These are phyloP conservation scores for Chondrosia reniformis DNA, from an alignment of 37 sponge, comb jelly and placozoan species.

Conservation along the genomic window DNA sequence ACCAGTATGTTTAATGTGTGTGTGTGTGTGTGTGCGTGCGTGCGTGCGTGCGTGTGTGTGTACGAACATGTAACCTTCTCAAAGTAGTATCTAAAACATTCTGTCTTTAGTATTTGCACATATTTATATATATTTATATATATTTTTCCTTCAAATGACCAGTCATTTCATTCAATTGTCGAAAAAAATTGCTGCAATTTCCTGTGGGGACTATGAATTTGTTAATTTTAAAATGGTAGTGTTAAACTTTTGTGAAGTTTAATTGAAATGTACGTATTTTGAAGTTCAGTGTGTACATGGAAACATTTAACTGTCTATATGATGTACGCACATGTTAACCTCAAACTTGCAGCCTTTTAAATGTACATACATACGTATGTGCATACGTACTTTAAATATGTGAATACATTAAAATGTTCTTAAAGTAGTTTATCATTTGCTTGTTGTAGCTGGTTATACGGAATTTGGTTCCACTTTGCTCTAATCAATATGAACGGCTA, in stretches of 20 bases:
- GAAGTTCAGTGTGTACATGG: no score
- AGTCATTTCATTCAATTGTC: no score
- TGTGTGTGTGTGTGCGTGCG: neutral
- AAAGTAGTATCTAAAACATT: no score
- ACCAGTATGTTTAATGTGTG: slow-evolving; percentile 41
- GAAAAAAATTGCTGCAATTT: no score
- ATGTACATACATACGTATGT: neutral
- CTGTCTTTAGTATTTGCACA: neutral
- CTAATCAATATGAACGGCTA: slow-evolving; percentile 76
- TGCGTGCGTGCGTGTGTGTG: no score
- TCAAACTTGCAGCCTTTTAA: neutral
- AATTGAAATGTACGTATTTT: no score
- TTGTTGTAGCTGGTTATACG: slow-evolving; percentile 37
- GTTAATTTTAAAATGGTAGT: no score
- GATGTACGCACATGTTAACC: no score
- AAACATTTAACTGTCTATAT: no score
- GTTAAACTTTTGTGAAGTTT: no score
- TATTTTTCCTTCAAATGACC: neutral
- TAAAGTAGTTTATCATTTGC: neutral
- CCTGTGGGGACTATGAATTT: no score
- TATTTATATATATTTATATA: neutral
- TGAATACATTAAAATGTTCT: neutral
- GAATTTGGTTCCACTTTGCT: slow-evolving; percentile 79
- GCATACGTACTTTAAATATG: neutral
- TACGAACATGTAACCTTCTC: no score